Base-by-base conservation (phyloP, 30 jellyfish, hydroid and myxozoan species). In the Hydractinia symbiolongicarpus region DNA sequence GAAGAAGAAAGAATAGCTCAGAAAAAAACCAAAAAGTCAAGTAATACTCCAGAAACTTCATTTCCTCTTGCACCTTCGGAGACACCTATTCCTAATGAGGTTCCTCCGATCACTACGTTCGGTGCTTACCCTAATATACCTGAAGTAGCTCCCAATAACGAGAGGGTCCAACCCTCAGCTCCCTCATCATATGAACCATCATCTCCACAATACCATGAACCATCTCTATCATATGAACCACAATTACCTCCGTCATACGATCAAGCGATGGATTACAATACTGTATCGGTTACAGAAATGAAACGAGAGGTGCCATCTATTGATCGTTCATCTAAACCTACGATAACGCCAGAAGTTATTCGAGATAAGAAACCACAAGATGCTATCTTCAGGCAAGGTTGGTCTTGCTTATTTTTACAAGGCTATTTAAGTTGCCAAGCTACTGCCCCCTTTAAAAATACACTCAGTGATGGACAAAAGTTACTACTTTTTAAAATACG, bases 291-390 rank as follows among this genome's bases (percentile, higher is more conserved):
- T 64, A 6, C 9, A 7, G 52, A 13, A 6, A 1, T 51, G 8
- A 64, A 64, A 7, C 8, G 9, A 64, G 40, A 30, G 0, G 44
- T 6, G 1, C 74, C 74, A 7, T n/a, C 40, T 6, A 64, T 64
- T 51, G 74, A 64, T 13, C 74, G 74, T n/a, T n/a, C 74, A n/a
- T 64, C 74, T 6, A 64, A 64, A 64, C 74, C 74, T n/a, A n/a
- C 74, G 4, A 64, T n/a, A 7, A 51, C 40, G 5, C 74, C 74
- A 51, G 16, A 64, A 6, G 40, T 64, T 7, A 6, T 1, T 64
- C 74, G 74, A 64, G 52, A 64, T 64, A 64, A 51, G 9, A 64
- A 64, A 64, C 74, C 74, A 7, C 9, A 44, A 6, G 74, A 64
- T 6, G 40, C 74, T 6, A n/a, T 64, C 40, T 64, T 7, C 16